phyloP scores from a whole-genome alignment of 2,888 invertebrate species.

The Volucella bombylans region DNA sequence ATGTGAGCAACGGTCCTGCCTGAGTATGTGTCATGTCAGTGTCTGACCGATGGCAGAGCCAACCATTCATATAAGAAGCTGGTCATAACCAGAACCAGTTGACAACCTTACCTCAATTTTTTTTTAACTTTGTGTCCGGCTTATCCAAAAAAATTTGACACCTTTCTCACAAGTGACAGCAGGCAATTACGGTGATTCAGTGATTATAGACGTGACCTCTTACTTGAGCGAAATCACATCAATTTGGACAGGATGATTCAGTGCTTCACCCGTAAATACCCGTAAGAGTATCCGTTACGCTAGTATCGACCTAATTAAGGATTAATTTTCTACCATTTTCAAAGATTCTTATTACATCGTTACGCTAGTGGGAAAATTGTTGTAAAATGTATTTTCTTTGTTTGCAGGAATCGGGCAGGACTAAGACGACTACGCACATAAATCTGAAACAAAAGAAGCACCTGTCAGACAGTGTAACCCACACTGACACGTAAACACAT shows the following conservation, averaged over 20 bases:
- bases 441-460: constrained; percentile 69
- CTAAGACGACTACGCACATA: constrained; percentile 41
- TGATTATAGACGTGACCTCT: constrained; percentile 50
- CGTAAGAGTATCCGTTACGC: constrained; percentile 23
- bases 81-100: no score
- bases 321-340: constrained; percentile 45
- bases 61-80: no score
- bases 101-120: no score
- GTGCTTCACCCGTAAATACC: neutral
- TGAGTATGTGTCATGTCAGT: neutral
- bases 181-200: constrained; percentile 65
- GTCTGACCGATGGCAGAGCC: no score
- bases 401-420: constrained; percentile 30
- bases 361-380: constrained; percentile 26
- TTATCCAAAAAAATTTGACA: constrained; percentile 5
- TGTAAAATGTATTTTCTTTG: constrained; percentile 37
- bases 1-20: neutral
- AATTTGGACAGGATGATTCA: constrained; percentile 46
- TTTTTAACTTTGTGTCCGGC: no score
- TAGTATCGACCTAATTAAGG: constrained; percentile 52
- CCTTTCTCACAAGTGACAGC: constrained; percentile 28
- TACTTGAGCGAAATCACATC: constrained; percentile 58
- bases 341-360: constrained; percentile 28
- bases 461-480: constrained; percentile 49
- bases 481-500: constrained; percentile 9